These are phyloP conservation scores for Nycticorax nycticorax DNA, from an alignment of 2,113 vertebrate genomes.

Conservation along the genomic window DNA sequence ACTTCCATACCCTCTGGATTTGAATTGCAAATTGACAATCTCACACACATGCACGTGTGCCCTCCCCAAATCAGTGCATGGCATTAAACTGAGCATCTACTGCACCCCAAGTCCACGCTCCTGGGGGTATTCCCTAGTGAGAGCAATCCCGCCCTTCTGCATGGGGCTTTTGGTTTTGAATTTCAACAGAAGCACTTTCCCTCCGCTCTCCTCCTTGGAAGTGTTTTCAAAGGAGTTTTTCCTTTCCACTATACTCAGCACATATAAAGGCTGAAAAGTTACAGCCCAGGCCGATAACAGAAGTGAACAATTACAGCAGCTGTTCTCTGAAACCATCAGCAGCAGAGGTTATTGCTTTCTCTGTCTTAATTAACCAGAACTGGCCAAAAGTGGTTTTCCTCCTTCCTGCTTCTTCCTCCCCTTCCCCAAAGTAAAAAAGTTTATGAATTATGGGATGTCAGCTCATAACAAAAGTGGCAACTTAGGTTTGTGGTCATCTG, in stretches of 20 bases:
- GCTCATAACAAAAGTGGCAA: neutral
- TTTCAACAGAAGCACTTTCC: neutral
- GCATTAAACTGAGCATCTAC: neutral
- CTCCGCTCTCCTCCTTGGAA: neutral
- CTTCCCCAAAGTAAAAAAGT: neutral
- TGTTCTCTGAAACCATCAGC: neutral
- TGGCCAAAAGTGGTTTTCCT: neutral
- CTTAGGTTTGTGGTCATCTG: neutral
- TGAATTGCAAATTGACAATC: neutral
- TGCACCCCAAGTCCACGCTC: fast-evolving
- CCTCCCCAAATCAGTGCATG: neutral
- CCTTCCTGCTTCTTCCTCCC: neutral
- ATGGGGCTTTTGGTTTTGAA: neutral
- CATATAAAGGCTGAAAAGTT: neutral
- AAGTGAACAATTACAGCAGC: neutral
- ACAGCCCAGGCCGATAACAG: neutral
- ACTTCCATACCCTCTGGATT: neutral
- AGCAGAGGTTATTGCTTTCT: neutral
- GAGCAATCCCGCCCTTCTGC: neutral
- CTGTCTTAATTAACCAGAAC: neutral
- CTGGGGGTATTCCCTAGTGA: neutral
- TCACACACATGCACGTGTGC: neutral
- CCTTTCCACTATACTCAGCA: neutral
- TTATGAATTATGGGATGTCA: neutral
- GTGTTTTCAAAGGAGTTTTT: neutral